phyloP scores from a whole-genome alignment of 2,797 vertebrate genomes.

The Crenuchus spilurus region DNA sequence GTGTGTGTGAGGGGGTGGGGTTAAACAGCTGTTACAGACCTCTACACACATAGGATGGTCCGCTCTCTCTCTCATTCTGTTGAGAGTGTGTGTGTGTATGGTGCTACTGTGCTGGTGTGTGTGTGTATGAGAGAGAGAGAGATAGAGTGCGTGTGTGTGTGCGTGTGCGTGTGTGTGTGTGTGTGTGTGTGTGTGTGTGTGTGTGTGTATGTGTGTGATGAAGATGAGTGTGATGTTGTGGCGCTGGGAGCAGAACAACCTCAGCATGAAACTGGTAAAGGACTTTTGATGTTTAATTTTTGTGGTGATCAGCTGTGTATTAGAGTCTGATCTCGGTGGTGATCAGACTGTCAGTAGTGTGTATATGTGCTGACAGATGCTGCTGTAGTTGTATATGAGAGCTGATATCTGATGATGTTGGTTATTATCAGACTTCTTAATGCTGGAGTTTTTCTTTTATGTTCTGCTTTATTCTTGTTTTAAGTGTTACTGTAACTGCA shows the following conservation, averaged over 20 bases:
- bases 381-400: no score
- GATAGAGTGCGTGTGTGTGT: no score
- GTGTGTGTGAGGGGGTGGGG: slow-evolving; percentile 22
- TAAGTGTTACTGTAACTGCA: no score
- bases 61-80: slow-evolving; percentile 19
- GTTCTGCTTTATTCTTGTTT: no score
- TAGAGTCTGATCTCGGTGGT: no score
- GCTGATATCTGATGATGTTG: no score
- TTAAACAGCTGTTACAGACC: slow-evolving; percentile 30
- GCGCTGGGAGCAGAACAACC: slow-evolving; percentile 90
- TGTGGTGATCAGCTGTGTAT: no score
- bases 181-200: slow-evolving; percentile 53
- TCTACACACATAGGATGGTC: slow-evolving; percentile 8
- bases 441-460: no score
- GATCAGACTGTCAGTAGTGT: no score
- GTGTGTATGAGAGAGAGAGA: no score
- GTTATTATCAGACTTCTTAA: no score
- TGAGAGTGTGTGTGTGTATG: slow-evolving; percentile 59
- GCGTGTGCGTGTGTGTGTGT: slow-evolving; percentile 37
- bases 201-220: slow-evolving; percentile 63
- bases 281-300: background rate
- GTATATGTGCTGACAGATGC: no score
- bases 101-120: slow-evolving; percentile 30
- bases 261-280: slow-evolving; percentile 89
- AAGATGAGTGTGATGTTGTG: slow-evolving; percentile 90